Conservation (phyloP, 2,113 vertebrate genomes). For the Stegostoma tigrinum region DNA sequence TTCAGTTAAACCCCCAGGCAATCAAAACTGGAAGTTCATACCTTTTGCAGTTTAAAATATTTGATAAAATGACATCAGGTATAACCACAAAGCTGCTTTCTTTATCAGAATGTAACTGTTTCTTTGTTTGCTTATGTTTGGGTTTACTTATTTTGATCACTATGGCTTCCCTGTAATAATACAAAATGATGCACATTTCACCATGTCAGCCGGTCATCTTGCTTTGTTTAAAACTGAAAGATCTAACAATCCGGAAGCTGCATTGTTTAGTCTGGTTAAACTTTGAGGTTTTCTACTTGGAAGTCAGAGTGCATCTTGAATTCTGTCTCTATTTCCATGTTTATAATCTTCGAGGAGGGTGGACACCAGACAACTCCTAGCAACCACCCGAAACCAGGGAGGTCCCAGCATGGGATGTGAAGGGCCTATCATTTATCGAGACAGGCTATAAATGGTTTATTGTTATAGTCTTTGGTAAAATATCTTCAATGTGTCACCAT, state of each 20-base stretch:
- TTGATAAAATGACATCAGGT: neutral
- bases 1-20: neutral
- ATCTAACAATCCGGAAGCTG: neutral
- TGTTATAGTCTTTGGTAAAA: neutral
- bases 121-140: neutral
- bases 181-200: neutral
- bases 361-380: neutral
- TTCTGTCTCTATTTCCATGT: neutral
- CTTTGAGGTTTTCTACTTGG: neutral
- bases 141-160: neutral
- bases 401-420: neutral
- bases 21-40: neutral
- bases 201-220: neutral
- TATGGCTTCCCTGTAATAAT: neutral
- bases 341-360: too few relatives aligned
- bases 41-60: neutral
- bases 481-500: neutral
- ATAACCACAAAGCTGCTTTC: neutral
- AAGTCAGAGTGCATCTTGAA: neutral
- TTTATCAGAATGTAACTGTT: neutral
- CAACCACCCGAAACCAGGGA: neutral
- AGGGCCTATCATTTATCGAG: neutral
- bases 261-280: neutral
- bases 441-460: neutral
- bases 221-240: neutral